Percentiles rank a stretch among this genome's conserved stretches.
These are phyloP conservation scores for Coendou prehensilis DNA, from an alignment of 2,797 vertebrate species.

Conservation along the genomic window DNA sequence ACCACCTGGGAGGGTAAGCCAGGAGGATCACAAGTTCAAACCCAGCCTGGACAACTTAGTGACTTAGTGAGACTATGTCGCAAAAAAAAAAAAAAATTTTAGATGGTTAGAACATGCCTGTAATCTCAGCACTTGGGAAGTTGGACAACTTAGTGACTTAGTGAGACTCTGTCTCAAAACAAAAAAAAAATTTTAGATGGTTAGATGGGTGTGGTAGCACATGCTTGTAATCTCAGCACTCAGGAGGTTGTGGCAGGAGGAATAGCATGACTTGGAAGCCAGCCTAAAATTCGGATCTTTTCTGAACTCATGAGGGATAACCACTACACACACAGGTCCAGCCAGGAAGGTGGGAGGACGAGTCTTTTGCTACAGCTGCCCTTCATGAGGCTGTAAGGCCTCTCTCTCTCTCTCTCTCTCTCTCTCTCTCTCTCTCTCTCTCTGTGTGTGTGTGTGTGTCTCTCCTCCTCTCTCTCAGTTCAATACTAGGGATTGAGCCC, in stretches of 20 bases:
- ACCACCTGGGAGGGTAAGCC: not conserved
- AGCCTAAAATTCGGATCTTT: not conserved
- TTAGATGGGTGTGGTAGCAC: not conserved
- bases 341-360: not conserved
- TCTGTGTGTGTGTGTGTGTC: too few relatives aligned
- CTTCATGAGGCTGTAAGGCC: not conserved
- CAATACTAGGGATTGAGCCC: not conserved
- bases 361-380: not conserved
- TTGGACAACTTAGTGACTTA: not conserved
- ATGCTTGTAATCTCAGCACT: not conserved
- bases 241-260: not conserved
- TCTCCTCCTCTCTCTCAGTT: not conserved
- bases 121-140: not conserved
- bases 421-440: too few relatives aligned
- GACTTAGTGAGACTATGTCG: not conserved
- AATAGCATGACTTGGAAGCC: not conserved
- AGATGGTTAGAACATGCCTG: not conserved
- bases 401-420: too few relatives aligned
- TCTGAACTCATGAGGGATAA: not conserved
- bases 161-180: not conserved
- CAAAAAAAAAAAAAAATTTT: not conserved
- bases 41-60: not conserved
- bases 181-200: not conserved
- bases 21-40: not conserved
- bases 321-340: not conserved